Percentiles rank a stretch among this genome's conserved stretches.
These are phyloP conservation scores for Danionella cerebrum DNA, from an alignment of 2,113 vertebrate genomes.

Conservation along the genomic window DNA sequence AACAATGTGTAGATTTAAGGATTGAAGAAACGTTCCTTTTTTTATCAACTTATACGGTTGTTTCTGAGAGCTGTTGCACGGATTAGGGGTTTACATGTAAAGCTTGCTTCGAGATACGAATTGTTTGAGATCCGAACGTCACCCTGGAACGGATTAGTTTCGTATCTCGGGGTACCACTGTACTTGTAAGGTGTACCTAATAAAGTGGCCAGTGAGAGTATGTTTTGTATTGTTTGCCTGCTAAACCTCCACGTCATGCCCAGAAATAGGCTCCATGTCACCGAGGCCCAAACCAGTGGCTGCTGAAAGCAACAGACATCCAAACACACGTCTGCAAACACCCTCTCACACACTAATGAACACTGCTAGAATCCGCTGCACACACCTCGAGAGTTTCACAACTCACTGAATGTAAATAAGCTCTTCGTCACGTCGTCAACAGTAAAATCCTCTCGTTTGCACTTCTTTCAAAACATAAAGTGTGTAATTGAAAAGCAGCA, in stretches of 20 bases:
- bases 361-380: neutral
- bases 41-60: too few relatives aligned
- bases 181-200: too few relatives aligned
- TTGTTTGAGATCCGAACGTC: too few relatives aligned
- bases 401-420: constrained; percentile 5
- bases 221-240: neutral
- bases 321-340: constrained; percentile 17
- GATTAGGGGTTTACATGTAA: too few relatives aligned
- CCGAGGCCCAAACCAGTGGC: constrained; percentile 32
- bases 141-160: too few relatives aligned
- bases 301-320: constrained; percentile 24
- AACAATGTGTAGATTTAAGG: too few relatives aligned
- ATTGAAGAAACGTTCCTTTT: too few relatives aligned
- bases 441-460: neutral
- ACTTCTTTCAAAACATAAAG: neutral
- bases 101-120: too few relatives aligned
- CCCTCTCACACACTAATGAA: constrained; percentile 16
- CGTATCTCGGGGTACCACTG: too few relatives aligned
- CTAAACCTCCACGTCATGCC: constrained; percentile 1
- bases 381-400: neutral
- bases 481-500: neutral
- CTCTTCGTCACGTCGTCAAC: neutral
- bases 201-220: neutral
- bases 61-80: too few relatives aligned
- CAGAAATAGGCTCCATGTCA: constrained; percentile 27